Conservation (phyloP, 2,888 invertebrate species). For the Morpho deidamia region DNA sequence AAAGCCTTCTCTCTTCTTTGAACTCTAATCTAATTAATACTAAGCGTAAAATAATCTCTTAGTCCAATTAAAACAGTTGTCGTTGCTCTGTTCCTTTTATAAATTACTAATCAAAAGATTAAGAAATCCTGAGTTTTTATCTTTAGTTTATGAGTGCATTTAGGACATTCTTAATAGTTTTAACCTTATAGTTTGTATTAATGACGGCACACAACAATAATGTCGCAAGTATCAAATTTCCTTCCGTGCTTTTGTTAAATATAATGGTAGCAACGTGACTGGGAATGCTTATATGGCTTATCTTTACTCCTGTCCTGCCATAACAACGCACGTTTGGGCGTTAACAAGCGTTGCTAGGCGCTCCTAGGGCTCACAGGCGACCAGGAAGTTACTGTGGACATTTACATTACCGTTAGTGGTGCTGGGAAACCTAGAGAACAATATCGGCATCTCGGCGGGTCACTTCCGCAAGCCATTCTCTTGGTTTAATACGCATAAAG, state of each 20-base stretch:
- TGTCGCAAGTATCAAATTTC: too few relatives aligned
- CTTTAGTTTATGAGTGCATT: too few relatives aligned
- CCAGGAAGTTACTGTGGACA: conserved; percentile 58
- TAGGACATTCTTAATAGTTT: too few relatives aligned
- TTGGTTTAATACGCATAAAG: conserved; percentile 31
- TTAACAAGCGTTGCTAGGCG: conserved; percentile 53
- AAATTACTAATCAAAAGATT: too few relatives aligned
- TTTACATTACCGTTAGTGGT: conserved; percentile 67
- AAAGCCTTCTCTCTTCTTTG: too few relatives aligned
- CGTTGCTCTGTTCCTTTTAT: too few relatives aligned
- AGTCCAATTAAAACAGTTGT: too few relatives aligned
- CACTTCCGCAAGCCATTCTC: conserved; percentile 43
- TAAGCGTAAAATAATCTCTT: too few relatives aligned
- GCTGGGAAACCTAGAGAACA: conserved; percentile 56
- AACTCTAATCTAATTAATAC: too few relatives aligned
- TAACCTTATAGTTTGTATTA: too few relatives aligned
- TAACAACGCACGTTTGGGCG: conserved; percentile 47
- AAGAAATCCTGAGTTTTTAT: too few relatives aligned
- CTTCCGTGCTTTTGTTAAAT: conserved; percentile 34
- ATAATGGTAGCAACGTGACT: conserved; percentile 62
- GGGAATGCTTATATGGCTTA: conserved; percentile 56
- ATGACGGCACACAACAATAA: too few relatives aligned
- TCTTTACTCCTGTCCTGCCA: conserved; percentile 53
- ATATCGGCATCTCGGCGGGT: conserved; percentile 44
- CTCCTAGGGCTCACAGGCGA: conserved; percentile 38